Evolutionary conservation across 2,888 invertebrate genomes (phyloP).

Genomic region (Cantharis rustica): DNA sequence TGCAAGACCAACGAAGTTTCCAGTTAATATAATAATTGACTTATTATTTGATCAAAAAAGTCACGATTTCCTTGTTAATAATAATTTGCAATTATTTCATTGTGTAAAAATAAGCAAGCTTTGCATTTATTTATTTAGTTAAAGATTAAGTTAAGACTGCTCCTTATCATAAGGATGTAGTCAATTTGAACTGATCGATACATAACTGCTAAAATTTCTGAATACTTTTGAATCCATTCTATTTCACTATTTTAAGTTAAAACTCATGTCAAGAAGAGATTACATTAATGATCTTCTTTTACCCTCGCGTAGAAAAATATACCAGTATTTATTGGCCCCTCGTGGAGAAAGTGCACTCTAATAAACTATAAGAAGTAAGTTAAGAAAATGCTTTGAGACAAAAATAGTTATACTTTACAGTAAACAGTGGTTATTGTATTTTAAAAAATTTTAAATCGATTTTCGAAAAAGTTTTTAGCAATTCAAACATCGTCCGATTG

Average conservation of each 20-base stretch:
- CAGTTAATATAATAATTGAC: no score
- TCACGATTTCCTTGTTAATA: no score
- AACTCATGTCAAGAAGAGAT: neutral
- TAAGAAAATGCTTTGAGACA: neutral
- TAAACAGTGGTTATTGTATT: neutral
- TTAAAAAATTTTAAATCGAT: neutral
- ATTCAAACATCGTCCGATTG: no score
- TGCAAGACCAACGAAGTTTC: no score
- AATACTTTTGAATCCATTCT: neutral
- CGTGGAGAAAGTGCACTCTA: neutral
- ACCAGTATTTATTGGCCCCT: neutral
- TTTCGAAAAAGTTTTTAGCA: no score
- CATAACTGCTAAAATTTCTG: conserved; percentile 12
- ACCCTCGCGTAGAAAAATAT: neutral
- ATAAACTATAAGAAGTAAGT: neutral
- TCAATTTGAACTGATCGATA: neutral
- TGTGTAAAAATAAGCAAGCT: no score
- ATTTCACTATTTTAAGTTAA: neutral
- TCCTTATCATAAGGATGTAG: neutral
- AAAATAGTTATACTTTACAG: neutral
- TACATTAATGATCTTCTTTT: neutral
- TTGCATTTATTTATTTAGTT: no score
- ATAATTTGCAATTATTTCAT: no score
- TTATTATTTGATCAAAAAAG: no score
- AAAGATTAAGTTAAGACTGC: no score